phyloP scores from a whole-genome alignment of 2,888 invertebrate genomes.

The Macaria liturata region DNA sequence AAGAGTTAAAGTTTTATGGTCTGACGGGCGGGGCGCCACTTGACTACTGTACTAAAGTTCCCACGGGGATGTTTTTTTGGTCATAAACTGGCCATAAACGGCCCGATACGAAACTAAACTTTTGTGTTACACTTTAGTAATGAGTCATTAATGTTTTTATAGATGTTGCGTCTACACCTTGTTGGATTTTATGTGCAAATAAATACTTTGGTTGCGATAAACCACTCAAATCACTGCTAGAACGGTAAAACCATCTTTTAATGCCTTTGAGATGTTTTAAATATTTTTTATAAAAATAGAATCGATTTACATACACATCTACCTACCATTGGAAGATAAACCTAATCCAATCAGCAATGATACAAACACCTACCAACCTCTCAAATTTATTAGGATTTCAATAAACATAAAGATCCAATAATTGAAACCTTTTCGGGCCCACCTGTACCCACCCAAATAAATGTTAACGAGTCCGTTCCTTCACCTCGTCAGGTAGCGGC shows the following conservation, averaged over 20 bases:
- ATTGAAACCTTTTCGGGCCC: constrained; percentile 25
- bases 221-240: no score
- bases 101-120: constrained; percentile 18
- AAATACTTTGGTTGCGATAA: background rate
- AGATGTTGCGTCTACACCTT: constrained; percentile 12
- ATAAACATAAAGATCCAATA: background rate
- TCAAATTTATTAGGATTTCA: background rate
- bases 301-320: no score
- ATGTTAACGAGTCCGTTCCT: constrained; percentile 40
- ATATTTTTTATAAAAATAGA: no score
- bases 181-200: constrained; percentile 4
- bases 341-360: background rate
- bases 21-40: constrained; percentile 42
- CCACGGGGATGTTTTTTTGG: constrained; percentile 36
- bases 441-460: constrained; percentile 42
- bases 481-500: constrained; percentile 28
- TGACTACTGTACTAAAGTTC: constrained; percentile 39
- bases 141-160: constrained; percentile 19
- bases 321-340: no score
- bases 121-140: constrained; percentile 20
- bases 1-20: constrained; percentile 56
- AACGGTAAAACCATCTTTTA: no score
- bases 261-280: no score
- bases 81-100: constrained; percentile 33
- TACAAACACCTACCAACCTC: constrained; percentile 1